Evolutionary conservation across 2,113 vertebrate genomes (phyloP).

Genomic region (Pollachius pollachius): DNA sequence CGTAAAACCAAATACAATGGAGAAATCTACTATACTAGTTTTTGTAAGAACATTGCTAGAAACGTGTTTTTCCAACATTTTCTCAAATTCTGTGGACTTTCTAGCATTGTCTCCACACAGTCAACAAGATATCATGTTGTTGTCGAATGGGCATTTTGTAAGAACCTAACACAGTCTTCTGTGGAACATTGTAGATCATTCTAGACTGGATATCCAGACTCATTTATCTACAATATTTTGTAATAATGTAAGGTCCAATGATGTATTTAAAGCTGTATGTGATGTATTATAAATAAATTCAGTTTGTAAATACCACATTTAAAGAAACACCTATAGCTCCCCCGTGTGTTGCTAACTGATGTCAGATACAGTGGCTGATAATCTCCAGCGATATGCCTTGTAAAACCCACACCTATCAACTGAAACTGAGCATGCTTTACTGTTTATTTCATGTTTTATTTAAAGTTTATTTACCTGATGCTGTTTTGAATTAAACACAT

Average conservation of each 20-base stretch:
- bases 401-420: conserved; percentile 25
- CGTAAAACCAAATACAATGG: too few relatives aligned
- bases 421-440: conserved; percentile 54
- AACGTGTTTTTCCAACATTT: conserved; percentile 44
- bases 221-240: conserved; percentile 3
- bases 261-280: conserved; percentile 1
- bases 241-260: conserved; percentile 7
- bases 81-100: conserved; percentile 29
- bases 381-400: conserved; percentile 28
- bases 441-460: conserved; percentile 27
- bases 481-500: conserved; percentile 36
- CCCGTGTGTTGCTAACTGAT: neutral
- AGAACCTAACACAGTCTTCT: conserved; percentile 10
- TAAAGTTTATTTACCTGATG: conserved; percentile 38
- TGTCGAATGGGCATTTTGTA: conserved; percentile 33
- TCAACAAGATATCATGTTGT: conserved; percentile 22
- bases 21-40: conserved; percentile 5
- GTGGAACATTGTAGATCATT: neutral
- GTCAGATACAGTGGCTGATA: conserved; percentile 14
- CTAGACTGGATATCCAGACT: neutral
- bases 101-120: conserved; percentile 19
- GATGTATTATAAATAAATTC: neutral
- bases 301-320: neutral
- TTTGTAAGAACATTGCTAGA: conserved; percentile 30
- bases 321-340: conserved; percentile 6